These are phyloP conservation scores for Anagrus nilaparvatae DNA, from an alignment of 1,140 invertebrate species.

Conservation along the genomic window DNA sequence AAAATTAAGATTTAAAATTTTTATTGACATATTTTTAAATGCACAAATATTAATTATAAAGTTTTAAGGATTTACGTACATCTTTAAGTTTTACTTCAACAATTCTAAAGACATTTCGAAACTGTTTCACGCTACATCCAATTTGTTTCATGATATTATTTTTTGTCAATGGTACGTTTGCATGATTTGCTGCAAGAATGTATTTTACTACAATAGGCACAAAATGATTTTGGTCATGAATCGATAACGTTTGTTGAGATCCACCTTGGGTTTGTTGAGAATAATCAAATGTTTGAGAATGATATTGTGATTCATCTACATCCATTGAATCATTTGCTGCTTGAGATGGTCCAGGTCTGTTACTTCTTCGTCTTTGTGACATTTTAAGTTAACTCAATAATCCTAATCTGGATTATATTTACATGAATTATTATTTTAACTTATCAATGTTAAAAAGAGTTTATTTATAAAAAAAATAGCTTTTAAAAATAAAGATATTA, in stretches of 20 bases:
- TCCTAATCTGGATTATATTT: no score
- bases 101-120: conserved; percentile 15
- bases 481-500: no score
- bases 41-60: conserved; percentile 1
- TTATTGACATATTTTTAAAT: conserved; percentile 3
- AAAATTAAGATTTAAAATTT: conserved; percentile 7
- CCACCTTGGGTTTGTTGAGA: not conserved
- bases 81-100: conserved; percentile 13
- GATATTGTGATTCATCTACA: not conserved
- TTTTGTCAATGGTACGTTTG: conserved; percentile 20
- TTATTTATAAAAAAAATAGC: no score
- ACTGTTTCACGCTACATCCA: conserved; percentile 15
- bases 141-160: conserved; percentile 21
- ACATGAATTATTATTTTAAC: no score
- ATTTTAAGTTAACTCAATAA: no score
- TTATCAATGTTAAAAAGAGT: no score
- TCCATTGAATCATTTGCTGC: not conserved
- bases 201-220: conserved; percentile 18
- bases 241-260: conserved; percentile 1
- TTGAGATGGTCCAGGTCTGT: not conserved
- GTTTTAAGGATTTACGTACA: conserved; percentile 15
- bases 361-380: conserved; percentile 5
- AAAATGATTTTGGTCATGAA: conserved; percentile 4
- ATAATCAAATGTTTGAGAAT: not conserved
- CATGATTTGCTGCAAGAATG: conserved; percentile 17